Evolutionary conservation across 2,113 vertebrate genomes (phyloP), one percentile per base, ranked within the genome.

Genomic region (Pelvicachromis taeniatus): DNA sequence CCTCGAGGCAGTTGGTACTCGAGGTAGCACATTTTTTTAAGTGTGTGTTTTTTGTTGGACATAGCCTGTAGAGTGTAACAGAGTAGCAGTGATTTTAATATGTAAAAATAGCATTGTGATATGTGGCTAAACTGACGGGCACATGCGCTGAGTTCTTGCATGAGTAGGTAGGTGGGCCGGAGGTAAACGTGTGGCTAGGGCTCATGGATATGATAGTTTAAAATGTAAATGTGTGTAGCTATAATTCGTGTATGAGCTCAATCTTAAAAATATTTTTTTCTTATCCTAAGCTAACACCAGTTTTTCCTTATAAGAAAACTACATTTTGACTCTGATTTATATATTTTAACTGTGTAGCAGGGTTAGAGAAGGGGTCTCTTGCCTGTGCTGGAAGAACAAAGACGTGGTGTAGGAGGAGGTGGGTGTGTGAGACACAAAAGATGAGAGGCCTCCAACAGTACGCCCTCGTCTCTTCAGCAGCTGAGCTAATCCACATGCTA

Each of bases 401-500:
- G 88, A 82, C n/a, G 9, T 58, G 11, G 58, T 1, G 14, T 80
- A 58, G 40, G 65, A 29, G 86, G 86, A 55, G 4, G 75, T 35
- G 80, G 33, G 75, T 58, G 40, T 81, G 7, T 35, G 79, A 89
- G 73, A 90, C 55, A 93, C 87, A 92, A 93, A 93, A 87, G 91
- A 89, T 53, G 29, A 31, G 80, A 83, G 85, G 78, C 75, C 78
- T 81, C 42, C 14, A 26, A 81, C 52, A 2, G 78, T 68, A 45
- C 89, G 86, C 10, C 9, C 85, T 86, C 75, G 31, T 78, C 85
- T 77, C 53, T 89, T 89, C 81, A 88, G 82, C 82, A 17, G 80
- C 89, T 9, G 59, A 87, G 84, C 48, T 92, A 88, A 91, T 85
- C 90, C 88, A 84, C 83, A 87, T 88, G 87, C 87, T 90, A 82